phyloP scores from a whole-genome alignment of 2,113 vertebrate species.

The Cavia porcellus region DNA sequence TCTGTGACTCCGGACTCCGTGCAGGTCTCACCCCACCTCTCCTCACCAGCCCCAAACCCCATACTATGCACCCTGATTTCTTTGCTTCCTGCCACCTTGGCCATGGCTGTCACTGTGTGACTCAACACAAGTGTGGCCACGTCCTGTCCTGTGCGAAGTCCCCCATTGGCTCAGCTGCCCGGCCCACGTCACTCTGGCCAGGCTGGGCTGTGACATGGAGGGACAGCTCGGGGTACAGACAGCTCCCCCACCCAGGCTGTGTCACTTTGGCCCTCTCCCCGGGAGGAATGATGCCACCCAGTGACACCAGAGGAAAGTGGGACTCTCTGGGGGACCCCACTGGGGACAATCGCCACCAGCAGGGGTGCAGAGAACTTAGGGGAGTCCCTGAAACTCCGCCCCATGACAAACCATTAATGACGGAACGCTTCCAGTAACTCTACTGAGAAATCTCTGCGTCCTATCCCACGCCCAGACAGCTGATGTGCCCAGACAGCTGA shows the following conservation, averaged over 20 bases:
- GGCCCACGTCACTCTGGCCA: not conserved
- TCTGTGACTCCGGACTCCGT: not conserved
- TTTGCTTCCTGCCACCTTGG: not conserved
- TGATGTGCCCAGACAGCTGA: not conserved
- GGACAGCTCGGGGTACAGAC: not conserved
- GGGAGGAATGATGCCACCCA: not conserved
- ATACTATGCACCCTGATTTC: not conserved
- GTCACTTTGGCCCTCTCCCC: not conserved
- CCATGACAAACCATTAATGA: conserved; percentile 56
- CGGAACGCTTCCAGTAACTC: conserved; percentile 70
- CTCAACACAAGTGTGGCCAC: not conserved
- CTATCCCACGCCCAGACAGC: not conserved
- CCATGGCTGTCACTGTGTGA: fast-evolving
- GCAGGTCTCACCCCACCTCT: not conserved
- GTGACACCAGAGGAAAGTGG: not conserved
- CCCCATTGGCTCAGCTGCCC: not conserved
- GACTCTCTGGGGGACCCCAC: too few relatives aligned
- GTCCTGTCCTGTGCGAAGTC: fast-evolving
- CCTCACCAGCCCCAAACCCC: not conserved
- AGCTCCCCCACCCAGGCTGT: not conserved
- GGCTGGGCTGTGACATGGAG: too few relatives aligned
- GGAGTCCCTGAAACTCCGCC: conserved; percentile 7
- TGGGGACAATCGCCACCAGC: not conserved
- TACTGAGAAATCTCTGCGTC: conserved; percentile 57
- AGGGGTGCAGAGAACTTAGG: not conserved